Conservation (phyloP, 2,797 vertebrate species). For the Capromys pilorides region DNA sequence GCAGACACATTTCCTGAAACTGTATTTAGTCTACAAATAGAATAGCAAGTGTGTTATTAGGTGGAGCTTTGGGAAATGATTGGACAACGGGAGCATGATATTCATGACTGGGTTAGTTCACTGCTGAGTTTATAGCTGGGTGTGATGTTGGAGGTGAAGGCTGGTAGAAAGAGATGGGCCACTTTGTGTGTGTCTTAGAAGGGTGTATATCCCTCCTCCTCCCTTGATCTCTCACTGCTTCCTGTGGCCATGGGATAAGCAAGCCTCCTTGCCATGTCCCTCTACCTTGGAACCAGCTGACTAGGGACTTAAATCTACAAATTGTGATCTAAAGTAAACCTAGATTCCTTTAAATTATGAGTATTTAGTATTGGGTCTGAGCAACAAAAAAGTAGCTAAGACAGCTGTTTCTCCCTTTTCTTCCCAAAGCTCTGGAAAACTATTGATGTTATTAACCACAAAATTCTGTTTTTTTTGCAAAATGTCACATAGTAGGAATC, state of each 20-base stretch:
- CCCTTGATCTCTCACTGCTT: neutral
- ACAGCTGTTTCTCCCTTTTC: neutral
- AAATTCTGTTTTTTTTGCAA: constrained; percentile 6
- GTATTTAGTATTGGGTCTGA: neutral
- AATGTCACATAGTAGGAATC: neutral
- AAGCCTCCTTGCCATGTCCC: neutral
- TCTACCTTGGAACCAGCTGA: neutral
- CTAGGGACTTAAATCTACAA: neutral
- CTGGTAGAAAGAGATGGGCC: neutral
- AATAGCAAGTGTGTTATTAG: neutral
- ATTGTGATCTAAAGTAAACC: neutral
- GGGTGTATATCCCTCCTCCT: neutral
- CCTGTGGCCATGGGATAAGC: neutral
- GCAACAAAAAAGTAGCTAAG: neutral
- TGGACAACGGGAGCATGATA: neutral
- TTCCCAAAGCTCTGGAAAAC: neutral
- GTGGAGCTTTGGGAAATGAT: neutral
- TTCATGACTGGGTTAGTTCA: neutral
- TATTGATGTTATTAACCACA: neutral
- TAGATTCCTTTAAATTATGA: neutral
- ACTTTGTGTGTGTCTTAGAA: neutral
- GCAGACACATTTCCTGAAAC: neutral
- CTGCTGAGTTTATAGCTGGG: neutral
- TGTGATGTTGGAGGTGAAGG: neutral
- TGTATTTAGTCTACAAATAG: neutral